phyloP scores from a whole-genome alignment of 2,113 vertebrate genomes.

The Anseranas semipalmata region DNA sequence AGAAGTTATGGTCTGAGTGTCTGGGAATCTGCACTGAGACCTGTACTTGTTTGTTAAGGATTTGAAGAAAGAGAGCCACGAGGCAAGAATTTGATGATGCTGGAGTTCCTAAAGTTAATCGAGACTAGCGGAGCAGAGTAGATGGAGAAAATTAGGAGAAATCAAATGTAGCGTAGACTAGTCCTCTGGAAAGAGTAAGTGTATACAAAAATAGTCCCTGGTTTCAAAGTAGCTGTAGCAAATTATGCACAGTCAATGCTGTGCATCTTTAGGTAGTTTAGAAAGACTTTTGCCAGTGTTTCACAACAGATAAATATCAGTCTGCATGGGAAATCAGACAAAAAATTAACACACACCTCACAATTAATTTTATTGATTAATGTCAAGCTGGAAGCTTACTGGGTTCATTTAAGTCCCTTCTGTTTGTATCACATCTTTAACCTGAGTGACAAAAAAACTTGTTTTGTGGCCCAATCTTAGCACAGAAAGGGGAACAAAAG shows the following conservation, averaged over 20 bases:
- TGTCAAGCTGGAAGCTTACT: neutral
- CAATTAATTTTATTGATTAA: neutral
- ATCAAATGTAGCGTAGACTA: neutral
- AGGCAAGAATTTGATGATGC: neutral
- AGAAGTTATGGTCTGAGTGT: accelerated
- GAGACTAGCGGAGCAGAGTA: neutral
- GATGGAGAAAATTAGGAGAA: neutral
- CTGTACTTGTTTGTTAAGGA: neutral
- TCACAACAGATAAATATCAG: neutral
- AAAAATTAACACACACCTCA: neutral
- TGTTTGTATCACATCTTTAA: neutral
- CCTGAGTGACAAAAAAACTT: neutral
- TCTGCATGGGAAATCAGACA: neutral
- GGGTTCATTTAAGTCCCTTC: neutral
- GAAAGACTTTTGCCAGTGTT: neutral
- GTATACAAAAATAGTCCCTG: neutral
- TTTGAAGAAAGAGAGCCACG: neutral
- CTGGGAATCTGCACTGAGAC: neutral
- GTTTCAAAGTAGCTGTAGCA: neutral
- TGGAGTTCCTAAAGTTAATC: neutral
- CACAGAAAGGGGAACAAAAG: neutral
- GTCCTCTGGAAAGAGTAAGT: neutral
- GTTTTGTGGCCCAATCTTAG: neutral
- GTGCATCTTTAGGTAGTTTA: neutral
- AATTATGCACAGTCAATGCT: neutral